phyloP scores from a whole-genome alignment of 2,113 vertebrate genomes.

The Pimephales promelas region DNA sequence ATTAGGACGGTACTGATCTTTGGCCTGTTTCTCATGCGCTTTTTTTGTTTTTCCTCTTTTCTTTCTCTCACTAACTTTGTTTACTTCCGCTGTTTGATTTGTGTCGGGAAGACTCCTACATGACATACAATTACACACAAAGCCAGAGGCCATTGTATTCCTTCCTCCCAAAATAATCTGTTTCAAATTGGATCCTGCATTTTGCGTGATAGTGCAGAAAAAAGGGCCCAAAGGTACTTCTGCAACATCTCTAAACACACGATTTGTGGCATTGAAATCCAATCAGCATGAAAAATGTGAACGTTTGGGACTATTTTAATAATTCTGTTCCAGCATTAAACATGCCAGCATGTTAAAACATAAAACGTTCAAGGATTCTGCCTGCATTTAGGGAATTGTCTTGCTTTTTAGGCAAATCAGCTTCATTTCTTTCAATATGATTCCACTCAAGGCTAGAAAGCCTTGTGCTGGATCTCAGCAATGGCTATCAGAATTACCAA shows the following conservation, averaged over 20 bases:
- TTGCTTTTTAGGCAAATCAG: conserved; percentile 26
- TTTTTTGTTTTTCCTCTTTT: conserved; percentile 27
- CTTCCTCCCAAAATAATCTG: conserved; percentile 27
- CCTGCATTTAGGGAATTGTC: conserved; percentile 7
- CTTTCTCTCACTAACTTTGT: conserved; percentile 39
- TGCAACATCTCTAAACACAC: background rate
- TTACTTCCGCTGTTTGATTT: conserved; percentile 35
- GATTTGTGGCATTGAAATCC: background rate
- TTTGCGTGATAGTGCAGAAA: conserved; percentile 7
- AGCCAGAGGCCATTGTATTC: conserved; percentile 11
- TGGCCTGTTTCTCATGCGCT: conserved; percentile 15
- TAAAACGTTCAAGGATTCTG: conserved; percentile 7
- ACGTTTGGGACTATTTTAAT: conserved; percentile 20
- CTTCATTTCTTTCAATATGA: conserved; percentile 12
- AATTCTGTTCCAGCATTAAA: conserved; percentile 4
- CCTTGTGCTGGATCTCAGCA: conserved; percentile 2
- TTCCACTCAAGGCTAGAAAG: conserved; percentile 13
- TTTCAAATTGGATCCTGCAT: conserved; percentile 23
- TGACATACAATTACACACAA: conserved; percentile 21
- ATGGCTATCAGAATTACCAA: conserved; percentile 31
- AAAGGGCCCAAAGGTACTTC: conserved; percentile 23
- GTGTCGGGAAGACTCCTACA: conserved; percentile 37
- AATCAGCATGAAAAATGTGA: conserved; percentile 19
- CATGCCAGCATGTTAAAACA: conserved; percentile 4
- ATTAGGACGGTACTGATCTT: background rate